These are phyloP conservation scores for Papilio polytes DNA, from an alignment of 1,140 invertebrate genomes.

Conservation along the genomic window DNA sequence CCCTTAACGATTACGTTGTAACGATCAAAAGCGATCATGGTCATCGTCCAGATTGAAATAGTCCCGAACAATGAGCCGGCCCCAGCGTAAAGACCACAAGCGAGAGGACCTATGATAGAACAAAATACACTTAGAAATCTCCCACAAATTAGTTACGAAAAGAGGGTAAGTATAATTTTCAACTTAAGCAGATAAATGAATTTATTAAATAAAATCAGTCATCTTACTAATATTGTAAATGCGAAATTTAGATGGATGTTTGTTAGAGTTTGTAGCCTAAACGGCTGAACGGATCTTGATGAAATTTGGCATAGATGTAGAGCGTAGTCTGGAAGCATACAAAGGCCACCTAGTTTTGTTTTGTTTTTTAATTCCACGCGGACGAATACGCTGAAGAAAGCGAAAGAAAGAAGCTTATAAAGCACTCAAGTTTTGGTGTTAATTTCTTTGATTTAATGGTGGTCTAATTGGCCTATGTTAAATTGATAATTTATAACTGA, in stretches of 20 bases:
- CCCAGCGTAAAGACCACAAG: slow-evolving; percentile 93
- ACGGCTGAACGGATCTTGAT: no score
- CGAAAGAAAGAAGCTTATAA: no score
- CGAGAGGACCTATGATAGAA: slow-evolving; percentile 85
- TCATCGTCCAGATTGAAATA: slow-evolving; percentile 94
- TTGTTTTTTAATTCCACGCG: no score
- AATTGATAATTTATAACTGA: no score
- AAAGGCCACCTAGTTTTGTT: no score
- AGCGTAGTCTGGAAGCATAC: no score
- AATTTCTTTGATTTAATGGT: not conserved
- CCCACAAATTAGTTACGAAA: no score
- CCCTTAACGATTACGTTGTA: slow-evolving; percentile 95
- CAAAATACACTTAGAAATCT: slow-evolving; percentile 53
- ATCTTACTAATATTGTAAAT: slow-evolving; percentile 53
- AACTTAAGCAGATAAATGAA: slow-evolving; percentile 52
- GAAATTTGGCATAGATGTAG: no score
- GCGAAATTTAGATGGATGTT: no score
- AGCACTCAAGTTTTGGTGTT: not conserved
- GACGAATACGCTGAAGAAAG: no score
- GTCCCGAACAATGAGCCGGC: slow-evolving; percentile 92
- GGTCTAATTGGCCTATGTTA: not conserved
- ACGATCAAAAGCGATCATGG: slow-evolving; percentile 92
- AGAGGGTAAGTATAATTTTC: slow-evolving; percentile 71
- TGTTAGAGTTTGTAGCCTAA: no score
- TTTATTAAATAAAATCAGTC: slow-evolving; percentile 86